These are phyloP conservation scores for Caenorhabditis brenneri DNA, from an alignment of 1,140 invertebrate genomes.

Conservation along the genomic window DNA sequence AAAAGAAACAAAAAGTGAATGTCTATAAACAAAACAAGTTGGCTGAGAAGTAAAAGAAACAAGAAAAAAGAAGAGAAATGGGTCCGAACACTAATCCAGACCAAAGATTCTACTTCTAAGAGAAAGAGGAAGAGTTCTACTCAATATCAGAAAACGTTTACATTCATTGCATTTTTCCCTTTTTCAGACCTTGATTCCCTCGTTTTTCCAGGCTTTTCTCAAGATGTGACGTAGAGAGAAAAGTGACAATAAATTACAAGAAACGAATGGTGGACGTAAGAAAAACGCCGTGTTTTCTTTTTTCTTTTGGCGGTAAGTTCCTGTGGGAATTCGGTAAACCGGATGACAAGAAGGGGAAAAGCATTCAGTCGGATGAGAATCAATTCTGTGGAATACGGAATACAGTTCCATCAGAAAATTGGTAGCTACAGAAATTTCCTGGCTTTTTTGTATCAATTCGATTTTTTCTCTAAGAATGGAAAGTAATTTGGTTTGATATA, in stretches of 20 bases:
- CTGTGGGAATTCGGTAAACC: conserved; percentile 21
- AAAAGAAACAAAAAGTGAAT: conserved; percentile 5
- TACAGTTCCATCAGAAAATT: no score
- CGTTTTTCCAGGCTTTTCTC: not conserved
- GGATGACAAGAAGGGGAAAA: not conserved
- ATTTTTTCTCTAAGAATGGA: no score
- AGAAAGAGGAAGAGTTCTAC: no score
- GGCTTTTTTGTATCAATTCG: no score
- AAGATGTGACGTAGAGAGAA: not conserved
- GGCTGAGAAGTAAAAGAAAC: not conserved
- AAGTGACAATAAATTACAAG: conserved; percentile 40
- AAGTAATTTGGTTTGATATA: no score
- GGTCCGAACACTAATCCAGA: conserved; percentile 37
- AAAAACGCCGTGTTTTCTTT: conserved; percentile 31
- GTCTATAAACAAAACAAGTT: conserved; percentile 25
- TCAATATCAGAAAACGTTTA: not conserved
- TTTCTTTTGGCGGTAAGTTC: conserved; percentile 22
- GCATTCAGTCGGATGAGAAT: not conserved
- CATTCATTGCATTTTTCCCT: not conserved
- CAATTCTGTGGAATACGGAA: not conserved
- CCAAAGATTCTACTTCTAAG: not conserved
- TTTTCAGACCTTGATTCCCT: not conserved
- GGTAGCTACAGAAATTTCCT: no score
- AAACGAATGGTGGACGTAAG: not conserved
- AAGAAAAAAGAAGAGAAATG: not conserved